These are phyloP conservation scores for Sthenelais limicola DNA, from an alignment of 2,888 invertebrate genomes.

Conservation along the genomic window DNA sequence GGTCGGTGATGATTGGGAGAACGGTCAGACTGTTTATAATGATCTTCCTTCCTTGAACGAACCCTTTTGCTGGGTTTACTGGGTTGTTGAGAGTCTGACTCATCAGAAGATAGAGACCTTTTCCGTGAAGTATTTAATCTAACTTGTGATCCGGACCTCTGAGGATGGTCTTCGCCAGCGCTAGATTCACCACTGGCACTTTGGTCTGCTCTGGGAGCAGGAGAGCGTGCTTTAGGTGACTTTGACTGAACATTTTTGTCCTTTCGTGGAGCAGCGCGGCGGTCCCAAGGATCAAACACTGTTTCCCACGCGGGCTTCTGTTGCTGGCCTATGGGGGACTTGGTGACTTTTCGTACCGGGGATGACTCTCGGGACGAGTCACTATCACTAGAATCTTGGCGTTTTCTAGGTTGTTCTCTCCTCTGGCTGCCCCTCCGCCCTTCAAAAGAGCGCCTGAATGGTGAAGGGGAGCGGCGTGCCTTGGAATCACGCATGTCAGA, in stretches of 20 bases:
- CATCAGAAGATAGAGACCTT: too few species aligned
- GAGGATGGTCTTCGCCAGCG: background rate
- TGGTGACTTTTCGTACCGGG: slow-evolving; percentile 10
- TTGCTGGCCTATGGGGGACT: background rate
- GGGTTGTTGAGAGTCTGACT: too few species aligned
- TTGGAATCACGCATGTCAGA: too few species aligned
- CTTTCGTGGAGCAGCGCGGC: slow-evolving; percentile 15
- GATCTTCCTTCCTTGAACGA: too few species aligned
- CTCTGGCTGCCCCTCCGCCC: background rate
- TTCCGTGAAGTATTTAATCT: too few species aligned
- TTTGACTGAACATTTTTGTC: slow-evolving; percentile 2
- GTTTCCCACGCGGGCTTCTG: slow-evolving; percentile 19
- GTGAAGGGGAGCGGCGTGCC: too few species aligned
- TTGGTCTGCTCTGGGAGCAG: slow-evolving; percentile 5
- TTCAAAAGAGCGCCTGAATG: too few species aligned
- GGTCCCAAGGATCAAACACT: slow-evolving; percentile 32
- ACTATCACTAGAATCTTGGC: slow-evolving; percentile 31
- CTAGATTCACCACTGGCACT: slow-evolving; percentile 20
- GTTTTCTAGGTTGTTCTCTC: too few species aligned
- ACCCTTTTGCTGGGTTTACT: too few species aligned
- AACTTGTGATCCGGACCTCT: too few species aligned
- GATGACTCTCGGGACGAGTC: slow-evolving; percentile 19
- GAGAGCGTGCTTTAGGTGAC: slow-evolving; percentile 20
- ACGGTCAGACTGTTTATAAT: too few species aligned
- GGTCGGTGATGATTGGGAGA: too few species aligned